Evolutionary conservation across 1,140 invertebrate species (phyloP).

Genomic region (Zelostemma sp.): DNA sequence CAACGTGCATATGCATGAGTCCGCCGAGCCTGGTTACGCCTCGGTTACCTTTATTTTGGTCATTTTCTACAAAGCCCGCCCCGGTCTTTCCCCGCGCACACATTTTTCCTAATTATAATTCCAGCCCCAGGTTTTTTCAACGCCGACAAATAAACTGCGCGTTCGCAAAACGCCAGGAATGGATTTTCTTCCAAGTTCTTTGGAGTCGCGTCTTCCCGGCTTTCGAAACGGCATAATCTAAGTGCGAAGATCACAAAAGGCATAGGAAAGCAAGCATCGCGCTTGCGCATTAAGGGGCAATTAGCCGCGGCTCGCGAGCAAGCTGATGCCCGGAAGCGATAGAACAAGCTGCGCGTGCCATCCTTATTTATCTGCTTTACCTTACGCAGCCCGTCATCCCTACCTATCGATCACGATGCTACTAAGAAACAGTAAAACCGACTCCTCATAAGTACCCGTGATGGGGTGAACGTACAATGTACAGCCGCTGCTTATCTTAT

Average conservation of each 20-base stretch:
- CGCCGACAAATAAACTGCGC: too few species aligned
- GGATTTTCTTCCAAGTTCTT: constrained; percentile 35
- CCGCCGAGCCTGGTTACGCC: constrained; percentile 59
- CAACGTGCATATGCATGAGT: constrained; percentile 65
- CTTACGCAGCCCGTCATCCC: constrained; percentile 38
- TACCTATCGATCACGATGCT: constrained; percentile 37
- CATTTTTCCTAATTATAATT: too few species aligned
- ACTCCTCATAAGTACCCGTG: background rate
- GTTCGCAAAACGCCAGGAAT: too few species aligned
- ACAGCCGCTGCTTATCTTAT: constrained; percentile 33
- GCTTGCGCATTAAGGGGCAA: constrained; percentile 67
- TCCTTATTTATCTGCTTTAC: constrained; percentile 53
- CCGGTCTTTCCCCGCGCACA: too few species aligned
- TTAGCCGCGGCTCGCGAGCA: constrained; percentile 68
- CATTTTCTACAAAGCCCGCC: too few species aligned
- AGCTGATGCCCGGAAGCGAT: constrained; percentile 68
- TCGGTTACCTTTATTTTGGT: too few species aligned
- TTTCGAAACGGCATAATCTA: constrained; percentile 30
- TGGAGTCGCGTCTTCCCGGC: constrained; percentile 11
- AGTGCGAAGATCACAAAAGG: constrained; percentile 41
- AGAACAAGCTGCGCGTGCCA: constrained; percentile 65
- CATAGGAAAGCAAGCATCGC: constrained; percentile 61
- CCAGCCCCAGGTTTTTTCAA: too few species aligned
- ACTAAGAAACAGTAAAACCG: constrained; percentile 16
- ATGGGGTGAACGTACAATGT: constrained; percentile 2